These are phyloP conservation scores for Adelphocoris suturalis DNA, from an alignment of 2,888 invertebrate species.

Conservation along the genomic window DNA sequence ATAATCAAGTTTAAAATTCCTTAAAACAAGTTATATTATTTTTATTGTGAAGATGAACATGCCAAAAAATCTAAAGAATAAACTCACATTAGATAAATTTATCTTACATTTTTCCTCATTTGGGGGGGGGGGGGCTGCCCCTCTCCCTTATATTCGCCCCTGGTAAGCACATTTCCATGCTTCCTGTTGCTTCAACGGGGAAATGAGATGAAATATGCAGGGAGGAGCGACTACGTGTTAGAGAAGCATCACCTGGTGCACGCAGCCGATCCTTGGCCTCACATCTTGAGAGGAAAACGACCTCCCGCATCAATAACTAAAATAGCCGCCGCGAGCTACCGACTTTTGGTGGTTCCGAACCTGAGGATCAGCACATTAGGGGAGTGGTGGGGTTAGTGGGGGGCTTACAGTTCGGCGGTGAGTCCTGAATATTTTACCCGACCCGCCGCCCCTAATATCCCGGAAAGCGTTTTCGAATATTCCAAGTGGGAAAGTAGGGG, in stretches of 20 bases:
- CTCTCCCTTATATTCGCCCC: too few species aligned
- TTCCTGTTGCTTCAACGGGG: background rate
- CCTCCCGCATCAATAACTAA: constrained; percentile 2
- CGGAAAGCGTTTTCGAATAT: constrained; percentile 27
- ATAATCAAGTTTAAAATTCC: too few species aligned
- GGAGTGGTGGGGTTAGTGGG: background rate
- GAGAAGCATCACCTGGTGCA: constrained; percentile 12
- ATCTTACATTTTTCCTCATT: too few species aligned
- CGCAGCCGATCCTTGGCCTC: background rate
- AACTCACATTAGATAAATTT: too few species aligned
- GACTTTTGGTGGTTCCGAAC: constrained; percentile 1
- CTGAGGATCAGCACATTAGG: background rate
- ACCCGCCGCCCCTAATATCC: constrained; percentile 21
- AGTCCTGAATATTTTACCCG: background rate
- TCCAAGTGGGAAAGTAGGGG: background rate
- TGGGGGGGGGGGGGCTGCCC: too few species aligned
- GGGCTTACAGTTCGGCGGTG: background rate
- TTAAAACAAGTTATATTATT: too few species aligned
- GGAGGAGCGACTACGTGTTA: background rate
- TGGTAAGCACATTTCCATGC: too few species aligned
- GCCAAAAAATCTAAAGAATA: too few species aligned
- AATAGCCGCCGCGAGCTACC: constrained; percentile 14
- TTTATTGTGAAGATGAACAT: too few species aligned
- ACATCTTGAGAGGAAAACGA: background rate
- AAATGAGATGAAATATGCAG: background rate